Base-by-base conservation (phyloP, 2,797 vertebrate species). In the Choloepus didactylus region DNA sequence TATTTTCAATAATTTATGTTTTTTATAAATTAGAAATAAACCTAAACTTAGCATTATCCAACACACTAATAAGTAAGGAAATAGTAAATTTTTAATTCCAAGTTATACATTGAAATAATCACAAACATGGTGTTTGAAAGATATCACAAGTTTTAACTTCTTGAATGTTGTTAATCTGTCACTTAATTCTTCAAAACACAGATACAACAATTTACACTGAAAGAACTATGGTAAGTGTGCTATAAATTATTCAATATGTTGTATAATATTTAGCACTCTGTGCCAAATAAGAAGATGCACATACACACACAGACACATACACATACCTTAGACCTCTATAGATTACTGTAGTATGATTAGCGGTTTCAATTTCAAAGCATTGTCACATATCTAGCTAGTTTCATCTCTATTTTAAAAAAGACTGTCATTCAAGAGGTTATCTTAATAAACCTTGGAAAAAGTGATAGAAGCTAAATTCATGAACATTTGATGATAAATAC, bases 401-500 rank as follows among this genome's bases (percentile, higher is more conserved):
- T 90, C 44, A 27, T 93, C 18, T 90, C 12, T 77, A 41, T 10
- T 80, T 82, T 75, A n/a, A 59, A 87, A 69, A 62, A 85, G 15
- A 12, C 75, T 97, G 88, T 35, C 86, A 89, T 93, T 94, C 90
- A 93, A 86, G 76, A 15, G 9, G 10, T 76, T 96, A 95, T 96
- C 88, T 79, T 83, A 96, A 92, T 92, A 97, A 88, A 96, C 35
- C 59, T 29, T 87, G 15, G 79, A 66, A 89, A 91, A 85, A 85
- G 10, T 1, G 27, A 95, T 83, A 91, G 73, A 81, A 72, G 41
- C 69, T 94, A 75, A 94, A 87, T 64, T 95, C 49, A 84, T 84
- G 88, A 96, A 81, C 72, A 84, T 89, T 93, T 69, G 84, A 11
- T 81, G 91, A 95, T 80, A 91, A 91, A 96, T 96, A 66, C 41